phyloP scores from a whole-genome alignment of 2,113 vertebrate genomes.

The Orcinus orca region DNA sequence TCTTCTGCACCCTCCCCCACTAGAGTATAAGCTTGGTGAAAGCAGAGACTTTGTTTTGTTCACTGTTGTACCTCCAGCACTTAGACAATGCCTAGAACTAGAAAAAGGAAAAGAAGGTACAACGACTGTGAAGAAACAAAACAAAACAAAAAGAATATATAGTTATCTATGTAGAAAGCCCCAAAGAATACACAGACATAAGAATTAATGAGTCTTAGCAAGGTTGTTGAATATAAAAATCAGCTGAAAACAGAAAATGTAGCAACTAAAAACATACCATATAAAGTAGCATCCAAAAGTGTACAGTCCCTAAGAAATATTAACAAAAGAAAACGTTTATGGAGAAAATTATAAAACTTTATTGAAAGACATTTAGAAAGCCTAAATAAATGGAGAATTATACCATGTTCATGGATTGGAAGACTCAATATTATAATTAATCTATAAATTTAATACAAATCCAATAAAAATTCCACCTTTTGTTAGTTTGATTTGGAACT shows the following conservation, averaged over 20 bases:
- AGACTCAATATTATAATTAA: not conserved
- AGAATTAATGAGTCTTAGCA: not conserved
- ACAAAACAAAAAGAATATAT: not conserved
- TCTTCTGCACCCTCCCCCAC: not conserved
- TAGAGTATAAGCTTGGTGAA: not conserved
- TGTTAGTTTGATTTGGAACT: conserved; percentile 35
- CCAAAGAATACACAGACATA: not conserved
- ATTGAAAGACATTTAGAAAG: conserved; percentile 52
- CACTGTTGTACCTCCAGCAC: not conserved
- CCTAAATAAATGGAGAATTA: conserved; percentile 27
- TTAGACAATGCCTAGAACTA: not conserved
- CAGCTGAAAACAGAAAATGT: not conserved
- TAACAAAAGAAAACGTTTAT: conserved; percentile 22
- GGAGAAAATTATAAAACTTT: conserved; percentile 58
- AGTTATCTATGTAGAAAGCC: not conserved
- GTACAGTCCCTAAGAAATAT: not conserved
- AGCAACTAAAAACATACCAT: not conserved
- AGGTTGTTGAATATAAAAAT: not conserved
- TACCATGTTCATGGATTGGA: not conserved
- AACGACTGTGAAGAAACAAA: not conserved
- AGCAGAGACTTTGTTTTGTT: not conserved
- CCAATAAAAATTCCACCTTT: conserved; percentile 15
- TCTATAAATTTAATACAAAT: conserved; percentile 31
- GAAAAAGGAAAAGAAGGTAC: not conserved
- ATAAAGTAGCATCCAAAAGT: not conserved